Conservation (phyloP, 2,888 invertebrate species). For the Polydrusus tereticollis region DNA sequence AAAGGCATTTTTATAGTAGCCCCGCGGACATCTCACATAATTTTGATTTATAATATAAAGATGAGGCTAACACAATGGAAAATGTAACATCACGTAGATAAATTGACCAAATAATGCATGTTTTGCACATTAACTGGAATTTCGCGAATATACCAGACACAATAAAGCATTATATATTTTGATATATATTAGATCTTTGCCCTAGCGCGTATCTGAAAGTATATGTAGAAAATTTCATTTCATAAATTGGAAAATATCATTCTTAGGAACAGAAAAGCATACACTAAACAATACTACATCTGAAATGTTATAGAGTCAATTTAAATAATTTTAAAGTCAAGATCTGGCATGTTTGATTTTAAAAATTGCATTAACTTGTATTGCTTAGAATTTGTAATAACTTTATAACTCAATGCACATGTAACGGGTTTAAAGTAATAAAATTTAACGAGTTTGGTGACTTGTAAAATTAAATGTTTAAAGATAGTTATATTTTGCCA, state of each 20-base stretch:
- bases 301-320: slow-evolving; percentile 12
- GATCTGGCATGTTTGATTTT: slow-evolving; percentile 9
- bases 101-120: slow-evolving; percentile 48
- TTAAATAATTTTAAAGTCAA: slow-evolving; percentile 28
- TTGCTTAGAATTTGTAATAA: neutral
- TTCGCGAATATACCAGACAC: slow-evolving; percentile 32
- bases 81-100: slow-evolving; percentile 48
- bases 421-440: too few species aligned
- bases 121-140: slow-evolving; percentile 43
- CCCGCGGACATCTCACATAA: slow-evolving; percentile 40
- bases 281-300: slow-evolving; percentile 13
- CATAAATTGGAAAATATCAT: slow-evolving; percentile 27
- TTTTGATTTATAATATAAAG: slow-evolving; percentile 49
- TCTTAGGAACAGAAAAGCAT: slow-evolving; percentile 15
- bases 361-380: neutral
- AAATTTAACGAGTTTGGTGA: too few species aligned
- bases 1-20: slow-evolving; percentile 50
- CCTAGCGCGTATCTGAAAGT: slow-evolving; percentile 4
- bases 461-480: too few species aligned
- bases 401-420: neutral
- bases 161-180: slow-evolving; percentile 40
- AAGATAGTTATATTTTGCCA: too few species aligned
- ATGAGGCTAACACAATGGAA: slow-evolving; percentile 48
- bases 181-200: slow-evolving; percentile 23
- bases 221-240: slow-evolving; percentile 22